A percentile compares a stretch with the other conserved stretches of the same genome.
phyloP scores from a whole-genome alignment of 2,888 invertebrate genomes.

The Nomada goodeniana region DNA sequence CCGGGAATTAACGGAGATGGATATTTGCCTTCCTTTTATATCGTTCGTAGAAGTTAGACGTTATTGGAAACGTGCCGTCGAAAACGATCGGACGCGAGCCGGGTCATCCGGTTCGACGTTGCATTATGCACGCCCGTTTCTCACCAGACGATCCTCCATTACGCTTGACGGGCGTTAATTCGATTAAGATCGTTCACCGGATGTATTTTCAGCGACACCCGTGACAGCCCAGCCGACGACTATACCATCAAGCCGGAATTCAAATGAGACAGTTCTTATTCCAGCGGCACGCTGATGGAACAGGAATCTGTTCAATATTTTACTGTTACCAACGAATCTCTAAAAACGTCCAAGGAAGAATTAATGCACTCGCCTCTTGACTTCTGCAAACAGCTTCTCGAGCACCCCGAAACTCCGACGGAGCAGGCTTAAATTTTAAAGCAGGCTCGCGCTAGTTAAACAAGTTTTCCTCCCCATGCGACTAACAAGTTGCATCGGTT shows the following conservation, averaged over 20 bases:
- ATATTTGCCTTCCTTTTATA: constrained; percentile 30
- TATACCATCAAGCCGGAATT: constrained; percentile 23
- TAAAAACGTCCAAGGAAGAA: too few relatives aligned
- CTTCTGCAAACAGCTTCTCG: too few relatives aligned
- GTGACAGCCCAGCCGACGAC: neutral
- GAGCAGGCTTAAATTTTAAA: too few relatives aligned
- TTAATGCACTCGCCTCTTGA: too few relatives aligned
- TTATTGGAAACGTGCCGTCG: constrained; percentile 20
- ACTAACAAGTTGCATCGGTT: constrained; percentile 2
- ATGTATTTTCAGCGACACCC: constrained; percentile 44
- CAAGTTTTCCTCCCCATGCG: too few relatives aligned
- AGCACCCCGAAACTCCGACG: too few relatives aligned
- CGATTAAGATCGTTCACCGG: constrained; percentile 30
- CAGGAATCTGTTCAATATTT: neutral
- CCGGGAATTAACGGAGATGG: constrained; percentile 39
- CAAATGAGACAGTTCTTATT: neutral
- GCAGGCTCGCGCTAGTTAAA: too few relatives aligned
- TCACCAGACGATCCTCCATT: constrained; percentile 28
- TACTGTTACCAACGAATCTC: neutral
- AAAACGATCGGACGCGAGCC: constrained; percentile 14
- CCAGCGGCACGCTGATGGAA: neutral
- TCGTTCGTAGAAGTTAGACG: constrained; percentile 16
- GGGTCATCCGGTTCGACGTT: constrained; percentile 20
- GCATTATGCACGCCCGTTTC: constrained; percentile 29
- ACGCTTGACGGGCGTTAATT: constrained; percentile 42